Conservation (phyloP, 2,888 invertebrate genomes). For the Drosophila suboccidentalis region DNA sequence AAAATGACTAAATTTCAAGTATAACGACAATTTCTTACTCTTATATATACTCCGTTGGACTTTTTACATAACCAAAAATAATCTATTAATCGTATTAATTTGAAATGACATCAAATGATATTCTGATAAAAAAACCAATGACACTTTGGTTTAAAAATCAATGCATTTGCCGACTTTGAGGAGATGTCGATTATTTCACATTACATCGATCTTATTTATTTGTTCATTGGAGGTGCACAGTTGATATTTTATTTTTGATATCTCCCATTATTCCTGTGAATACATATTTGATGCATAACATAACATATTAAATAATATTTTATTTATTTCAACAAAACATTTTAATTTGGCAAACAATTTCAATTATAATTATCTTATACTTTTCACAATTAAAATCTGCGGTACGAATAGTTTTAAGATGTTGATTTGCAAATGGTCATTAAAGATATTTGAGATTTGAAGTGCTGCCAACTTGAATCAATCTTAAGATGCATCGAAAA, state of each 20-base stretch:
- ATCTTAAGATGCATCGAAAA: conserved; percentile 6
- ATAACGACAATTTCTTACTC: conserved; percentile 17
- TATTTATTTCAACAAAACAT: neutral
- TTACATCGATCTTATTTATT: no score
- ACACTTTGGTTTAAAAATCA: no score
- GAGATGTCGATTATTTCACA: no score
- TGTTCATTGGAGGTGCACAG: no score
- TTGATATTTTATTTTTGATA: no score
- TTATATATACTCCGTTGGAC: neutral
- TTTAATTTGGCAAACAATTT: neutral
- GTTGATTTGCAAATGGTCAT: conserved; percentile 3
- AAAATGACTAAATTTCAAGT: neutral
- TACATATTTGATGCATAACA: neutral
- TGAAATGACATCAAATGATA: no score
- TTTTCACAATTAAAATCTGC: neutral
- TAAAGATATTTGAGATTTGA: conserved; percentile 7
- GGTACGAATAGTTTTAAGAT: neutral
- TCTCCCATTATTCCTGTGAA: neutral
- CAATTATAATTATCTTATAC: neutral
- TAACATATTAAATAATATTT: neutral
- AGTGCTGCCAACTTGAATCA: conserved; percentile 4
- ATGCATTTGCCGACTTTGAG: no score
- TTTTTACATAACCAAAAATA: no score
- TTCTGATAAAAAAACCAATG: no score
- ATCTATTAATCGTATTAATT: no score